These are phyloP conservation scores for Berghia stephanieae DNA, from an alignment of 1,140 invertebrate species.

Conservation along the genomic window DNA sequence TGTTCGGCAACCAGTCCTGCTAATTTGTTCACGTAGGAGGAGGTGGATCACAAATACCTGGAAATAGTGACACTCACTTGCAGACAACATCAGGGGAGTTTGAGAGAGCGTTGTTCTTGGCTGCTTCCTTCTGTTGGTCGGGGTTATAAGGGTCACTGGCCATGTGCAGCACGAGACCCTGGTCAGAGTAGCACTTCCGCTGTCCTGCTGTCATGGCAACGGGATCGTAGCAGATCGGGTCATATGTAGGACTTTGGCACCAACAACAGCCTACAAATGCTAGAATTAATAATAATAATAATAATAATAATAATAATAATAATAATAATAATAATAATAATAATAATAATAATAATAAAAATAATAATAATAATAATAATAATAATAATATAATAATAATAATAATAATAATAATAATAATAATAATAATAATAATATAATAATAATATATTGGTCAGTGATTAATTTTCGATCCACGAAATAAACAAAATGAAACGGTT, in stretches of 20 bases:
- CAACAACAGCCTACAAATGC: not conserved
- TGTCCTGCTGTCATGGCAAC: not conserved
- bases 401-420: too few species aligned
- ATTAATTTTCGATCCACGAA: too few species aligned
- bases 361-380: too few species aligned
- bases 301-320: not conserved
- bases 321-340: not conserved
- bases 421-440: too few species aligned
- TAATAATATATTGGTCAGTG: too few species aligned
- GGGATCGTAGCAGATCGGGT: not conserved
- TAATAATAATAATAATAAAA: too few species aligned
- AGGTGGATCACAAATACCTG: too few species aligned
- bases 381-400: too few species aligned
- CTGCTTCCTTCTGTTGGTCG: not conserved
- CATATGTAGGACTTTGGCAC: not conserved
- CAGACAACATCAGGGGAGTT: not conserved
- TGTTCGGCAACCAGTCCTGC: too few species aligned
- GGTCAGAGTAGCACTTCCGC: not conserved
- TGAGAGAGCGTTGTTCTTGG: not conserved
- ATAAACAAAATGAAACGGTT: too few species aligned
- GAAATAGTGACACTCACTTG: not conserved
- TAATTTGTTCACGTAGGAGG: too few species aligned
- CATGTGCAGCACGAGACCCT: constrained; percentile 1
- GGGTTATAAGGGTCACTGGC: not conserved
- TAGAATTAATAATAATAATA: not conserved